Conservation (phyloP, 2,797 vertebrate genomes). For the Coranthus polyacanthus region DNA sequence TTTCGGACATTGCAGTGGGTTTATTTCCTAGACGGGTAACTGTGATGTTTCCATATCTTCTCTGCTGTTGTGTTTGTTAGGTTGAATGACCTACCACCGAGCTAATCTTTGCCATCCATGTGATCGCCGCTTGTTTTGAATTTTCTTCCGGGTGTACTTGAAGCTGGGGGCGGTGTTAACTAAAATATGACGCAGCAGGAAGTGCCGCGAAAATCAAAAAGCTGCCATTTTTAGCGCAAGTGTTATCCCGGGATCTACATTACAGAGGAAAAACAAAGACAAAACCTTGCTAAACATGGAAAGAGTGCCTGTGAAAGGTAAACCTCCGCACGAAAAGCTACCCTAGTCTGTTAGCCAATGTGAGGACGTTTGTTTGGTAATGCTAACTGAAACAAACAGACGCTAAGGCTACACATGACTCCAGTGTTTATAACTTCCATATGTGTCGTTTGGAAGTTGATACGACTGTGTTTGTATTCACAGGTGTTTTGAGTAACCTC, state of each 20-base stretch:
- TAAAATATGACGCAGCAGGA: background rate
- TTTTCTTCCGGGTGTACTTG: slow-evolving; percentile 70
- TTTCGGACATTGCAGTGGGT: rapidly evolving
- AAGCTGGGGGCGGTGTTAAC: background rate
- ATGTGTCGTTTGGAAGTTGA: background rate
- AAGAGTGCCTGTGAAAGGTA: slow-evolving; percentile 46
- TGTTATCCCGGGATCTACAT: background rate
- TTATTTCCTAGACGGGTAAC: rapidly evolving
- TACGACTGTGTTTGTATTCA: background rate
- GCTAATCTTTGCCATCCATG: slow-evolving; percentile 32
- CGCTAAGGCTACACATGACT: too few relatives aligned
- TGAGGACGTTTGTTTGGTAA: background rate
- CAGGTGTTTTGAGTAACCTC: slow-evolving; percentile 87
- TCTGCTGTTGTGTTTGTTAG: rapidly evolving
- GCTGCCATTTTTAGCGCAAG: background rate
- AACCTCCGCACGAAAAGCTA: background rate
- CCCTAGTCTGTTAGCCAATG: background rate
- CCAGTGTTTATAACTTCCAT: background rate
- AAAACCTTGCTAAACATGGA: slow-evolving; percentile 37
- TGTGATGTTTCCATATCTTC: rapidly evolving
- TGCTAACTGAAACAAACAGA: background rate
- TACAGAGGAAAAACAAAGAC: background rate
- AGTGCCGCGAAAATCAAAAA: slow-evolving; percentile 68
- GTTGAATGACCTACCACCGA: background rate
- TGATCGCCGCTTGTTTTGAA: slow-evolving; percentile 40